A percentile compares a stretch with the other conserved stretches of the same genome.
Evolutionary conservation across 2,888 invertebrate genomes (phyloP).

Genomic region (Protophormia terraenovae): DNA sequence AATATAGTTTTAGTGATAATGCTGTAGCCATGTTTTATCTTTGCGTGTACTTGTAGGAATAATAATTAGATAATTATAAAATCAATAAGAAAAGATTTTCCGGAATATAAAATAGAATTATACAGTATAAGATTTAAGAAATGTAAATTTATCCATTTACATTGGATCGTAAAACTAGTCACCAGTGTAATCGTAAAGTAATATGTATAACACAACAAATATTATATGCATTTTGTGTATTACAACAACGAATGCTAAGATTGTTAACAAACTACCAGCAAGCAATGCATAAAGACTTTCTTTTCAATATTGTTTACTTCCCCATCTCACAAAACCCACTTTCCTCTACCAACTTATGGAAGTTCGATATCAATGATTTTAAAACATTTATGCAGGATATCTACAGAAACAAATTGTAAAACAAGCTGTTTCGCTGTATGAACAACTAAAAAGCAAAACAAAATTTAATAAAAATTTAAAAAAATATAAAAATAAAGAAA

Average conservation of each 20-base stretch:
- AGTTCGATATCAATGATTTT: background rate
- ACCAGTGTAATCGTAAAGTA: background rate
- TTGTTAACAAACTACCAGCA: background rate
- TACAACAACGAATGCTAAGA: background rate
- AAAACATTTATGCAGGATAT: background rate
- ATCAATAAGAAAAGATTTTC: too few relatives aligned
- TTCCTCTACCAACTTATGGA: background rate
- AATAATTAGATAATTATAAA: too few relatives aligned
- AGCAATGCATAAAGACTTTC: background rate
- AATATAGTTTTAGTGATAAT: too few relatives aligned
- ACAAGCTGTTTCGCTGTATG: background rate
- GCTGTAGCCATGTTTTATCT: too few relatives aligned
- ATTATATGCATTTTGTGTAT: background rate
- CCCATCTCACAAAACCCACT: background rate
- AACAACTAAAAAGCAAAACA: background rate
- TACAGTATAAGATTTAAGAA: too few relatives aligned
- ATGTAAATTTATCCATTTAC: too few relatives aligned
- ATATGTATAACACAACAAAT: too few relatives aligned
- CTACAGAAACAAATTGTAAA: background rate
- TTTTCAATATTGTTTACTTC: too few relatives aligned
- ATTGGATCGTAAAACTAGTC: background rate
- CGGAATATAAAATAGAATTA: too few relatives aligned
- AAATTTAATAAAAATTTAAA: too few relatives aligned
- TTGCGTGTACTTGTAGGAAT: too few relatives aligned
- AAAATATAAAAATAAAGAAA: background rate